Evolutionary conservation across 2,797 vertebrate species (phyloP).

Genomic region (Crax fasciolata): DNA sequence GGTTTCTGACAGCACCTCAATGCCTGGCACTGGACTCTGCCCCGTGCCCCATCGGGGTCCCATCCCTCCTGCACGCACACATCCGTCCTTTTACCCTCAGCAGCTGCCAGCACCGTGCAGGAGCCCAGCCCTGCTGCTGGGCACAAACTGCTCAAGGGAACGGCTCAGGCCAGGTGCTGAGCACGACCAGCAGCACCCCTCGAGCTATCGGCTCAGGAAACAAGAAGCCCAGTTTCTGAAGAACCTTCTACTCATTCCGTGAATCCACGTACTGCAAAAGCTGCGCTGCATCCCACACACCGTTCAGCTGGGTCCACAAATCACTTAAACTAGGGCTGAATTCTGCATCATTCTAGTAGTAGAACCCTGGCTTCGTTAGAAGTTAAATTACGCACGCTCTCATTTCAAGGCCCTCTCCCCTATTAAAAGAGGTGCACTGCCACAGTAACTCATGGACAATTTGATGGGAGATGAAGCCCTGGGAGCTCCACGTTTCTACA

Average conservation of each 20-base stretch:
- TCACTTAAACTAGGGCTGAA: background rate
- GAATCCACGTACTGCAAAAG: background rate
- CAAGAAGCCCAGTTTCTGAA: background rate
- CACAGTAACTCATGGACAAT: background rate
- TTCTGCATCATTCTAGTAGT: background rate
- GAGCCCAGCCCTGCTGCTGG: background rate
- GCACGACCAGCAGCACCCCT: background rate
- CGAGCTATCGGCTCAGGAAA: background rate
- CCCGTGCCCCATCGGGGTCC: fast-evolving
- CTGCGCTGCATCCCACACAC: background rate
- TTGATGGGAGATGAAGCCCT: background rate
- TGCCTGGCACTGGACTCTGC: background rate
- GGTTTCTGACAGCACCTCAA: background rate
- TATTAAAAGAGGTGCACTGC: background rate
- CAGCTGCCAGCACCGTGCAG: background rate
- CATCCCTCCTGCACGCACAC: fast-evolving
- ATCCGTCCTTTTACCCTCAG: fast-evolving
- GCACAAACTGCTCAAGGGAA: fast-evolving
- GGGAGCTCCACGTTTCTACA: background rate
- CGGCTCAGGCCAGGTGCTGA: background rate
- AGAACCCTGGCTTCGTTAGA: background rate
- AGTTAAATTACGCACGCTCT: background rate
- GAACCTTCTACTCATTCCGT: background rate
- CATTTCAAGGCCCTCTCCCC: background rate
- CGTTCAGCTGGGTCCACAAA: background rate